Conservation (phyloP, 2,113 vertebrate species). For the Spheniscus mendiculus region DNA sequence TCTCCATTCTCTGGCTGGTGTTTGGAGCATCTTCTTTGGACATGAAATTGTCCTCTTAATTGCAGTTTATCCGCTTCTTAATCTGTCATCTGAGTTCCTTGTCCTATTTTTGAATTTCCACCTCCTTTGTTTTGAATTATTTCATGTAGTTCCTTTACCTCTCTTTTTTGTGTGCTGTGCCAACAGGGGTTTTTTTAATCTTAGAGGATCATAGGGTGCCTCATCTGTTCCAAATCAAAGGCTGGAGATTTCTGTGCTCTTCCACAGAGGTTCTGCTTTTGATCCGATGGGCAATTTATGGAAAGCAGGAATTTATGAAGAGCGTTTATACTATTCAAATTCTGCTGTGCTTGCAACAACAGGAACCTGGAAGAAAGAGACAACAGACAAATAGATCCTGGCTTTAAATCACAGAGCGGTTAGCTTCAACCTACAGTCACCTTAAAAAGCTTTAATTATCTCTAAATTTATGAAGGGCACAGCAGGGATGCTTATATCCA, state of each 20-base stretch:
- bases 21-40: not conserved
- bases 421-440: not conserved
- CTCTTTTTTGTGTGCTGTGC: not conserved
- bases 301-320: slow-evolving; percentile 41
- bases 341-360: not conserved
- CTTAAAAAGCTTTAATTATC: slow-evolving; percentile 42
- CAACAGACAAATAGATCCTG: not conserved
- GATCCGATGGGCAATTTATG: not conserved
- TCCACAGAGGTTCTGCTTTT: slow-evolving; percentile 22
- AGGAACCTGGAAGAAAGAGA: not conserved
- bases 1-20: not conserved
- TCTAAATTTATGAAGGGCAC: not conserved
- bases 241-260: slow-evolving; percentile 40
- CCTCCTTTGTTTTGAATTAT: slow-evolving; percentile 28
- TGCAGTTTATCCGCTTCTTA: not conserved
- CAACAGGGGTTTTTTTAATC: slow-evolving; percentile 16
- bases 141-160: not conserved
- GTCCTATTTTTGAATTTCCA: not conserved
- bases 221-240: slow-evolving; percentile 54
- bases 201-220: slow-evolving; percentile 26
- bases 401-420: not conserved
- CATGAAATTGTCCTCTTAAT: not conserved
- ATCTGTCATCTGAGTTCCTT: not conserved
- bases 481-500: not conserved
- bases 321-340: slow-evolving; percentile 13